Percentiles rank a stretch among this genome's conserved stretches.
Conservation (phyloP, 2,797 vertebrate species). For the Botia kubotai region DNA sequence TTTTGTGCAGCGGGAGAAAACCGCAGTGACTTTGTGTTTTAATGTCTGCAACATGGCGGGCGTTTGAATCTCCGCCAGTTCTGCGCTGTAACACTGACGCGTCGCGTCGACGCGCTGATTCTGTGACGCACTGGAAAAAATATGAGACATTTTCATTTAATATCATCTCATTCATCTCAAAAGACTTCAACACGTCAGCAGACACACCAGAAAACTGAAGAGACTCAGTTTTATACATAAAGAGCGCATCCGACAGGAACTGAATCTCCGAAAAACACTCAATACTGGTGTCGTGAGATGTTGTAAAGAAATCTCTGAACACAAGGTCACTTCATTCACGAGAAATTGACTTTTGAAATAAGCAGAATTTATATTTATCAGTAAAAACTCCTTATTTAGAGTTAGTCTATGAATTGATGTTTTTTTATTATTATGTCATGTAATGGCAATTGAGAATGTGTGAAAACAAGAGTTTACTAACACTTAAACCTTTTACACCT, state of each 20-base stretch:
- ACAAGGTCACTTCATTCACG: neutral
- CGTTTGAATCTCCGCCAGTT: slow-evolving; percentile 42
- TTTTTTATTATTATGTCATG: no score
- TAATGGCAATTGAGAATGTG: neutral
- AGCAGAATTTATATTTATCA: no score
- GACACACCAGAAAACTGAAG: no score
- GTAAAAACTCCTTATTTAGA: no score
- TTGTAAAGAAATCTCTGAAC: neutral
- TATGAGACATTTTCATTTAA: neutral
- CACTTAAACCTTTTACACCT: neutral
- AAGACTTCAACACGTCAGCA: no score
- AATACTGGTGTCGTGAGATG: neutral
- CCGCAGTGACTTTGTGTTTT: slow-evolving; percentile 5
- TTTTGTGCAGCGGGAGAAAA: slow-evolving; percentile 7
- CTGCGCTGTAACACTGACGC: neutral
- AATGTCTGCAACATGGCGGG: slow-evolving; percentile 45
- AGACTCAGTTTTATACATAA: no score
- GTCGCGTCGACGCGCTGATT: neutral
- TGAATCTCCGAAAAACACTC: neutral
- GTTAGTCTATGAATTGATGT: no score
- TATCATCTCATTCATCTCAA: neutral
- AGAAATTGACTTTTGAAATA: neutral
- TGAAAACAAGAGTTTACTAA: neutral
- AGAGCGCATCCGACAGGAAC: neutral
- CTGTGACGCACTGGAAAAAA: neutral